These are phyloP conservation scores for Brachynemurus nebulosus DNA, from an alignment of 2,888 invertebrate species.

Conservation along the genomic window DNA sequence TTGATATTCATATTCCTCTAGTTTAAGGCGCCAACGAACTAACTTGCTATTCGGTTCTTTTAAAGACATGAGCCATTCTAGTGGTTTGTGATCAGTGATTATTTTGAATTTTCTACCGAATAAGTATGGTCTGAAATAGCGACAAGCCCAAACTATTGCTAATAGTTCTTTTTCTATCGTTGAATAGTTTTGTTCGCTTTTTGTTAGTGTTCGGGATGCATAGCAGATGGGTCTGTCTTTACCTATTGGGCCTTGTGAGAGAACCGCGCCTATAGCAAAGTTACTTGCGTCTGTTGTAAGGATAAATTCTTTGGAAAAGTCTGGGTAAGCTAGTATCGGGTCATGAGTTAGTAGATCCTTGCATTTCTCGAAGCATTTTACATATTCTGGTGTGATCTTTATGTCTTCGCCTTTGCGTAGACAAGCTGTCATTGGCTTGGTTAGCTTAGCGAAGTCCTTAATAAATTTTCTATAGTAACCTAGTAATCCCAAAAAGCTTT, in stretches of 20 bases:
- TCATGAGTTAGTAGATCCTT: constrained; percentile 18
- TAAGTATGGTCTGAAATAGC: constrained; percentile 27
- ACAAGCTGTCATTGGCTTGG: constrained; percentile 16
- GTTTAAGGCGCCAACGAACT: constrained; percentile 22
- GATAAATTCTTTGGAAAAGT: constrained; percentile 20
- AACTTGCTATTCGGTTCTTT: constrained; percentile 23
- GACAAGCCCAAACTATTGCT: constrained; percentile 25
- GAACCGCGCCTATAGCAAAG: constrained; percentile 18
- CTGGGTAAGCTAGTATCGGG: constrained; percentile 20
- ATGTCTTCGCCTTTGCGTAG: constrained; percentile 12
- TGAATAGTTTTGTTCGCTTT: constrained; percentile 25
- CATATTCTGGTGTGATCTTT: constrained; percentile 9
- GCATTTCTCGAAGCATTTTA: constrained; percentile 14
- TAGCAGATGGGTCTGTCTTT: constrained; percentile 26
- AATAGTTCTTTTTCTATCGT: constrained; percentile 27
- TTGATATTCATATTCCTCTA: constrained; percentile 25
- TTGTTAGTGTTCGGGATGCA: constrained; percentile 23
- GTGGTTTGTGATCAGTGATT: constrained; percentile 25
- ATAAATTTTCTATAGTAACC: constrained; percentile 20
- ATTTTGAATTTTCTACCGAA: constrained; percentile 26
- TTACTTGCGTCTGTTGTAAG: constrained; percentile 22
- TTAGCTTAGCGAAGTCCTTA: constrained; percentile 13
- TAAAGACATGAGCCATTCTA: constrained; percentile 24
- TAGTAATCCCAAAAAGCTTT: constrained; percentile 15
- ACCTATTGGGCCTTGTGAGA: constrained; percentile 22